Evolutionary conservation across 1,140 invertebrate species (phyloP).

Genomic region (Drosophila athabasca): DNA sequence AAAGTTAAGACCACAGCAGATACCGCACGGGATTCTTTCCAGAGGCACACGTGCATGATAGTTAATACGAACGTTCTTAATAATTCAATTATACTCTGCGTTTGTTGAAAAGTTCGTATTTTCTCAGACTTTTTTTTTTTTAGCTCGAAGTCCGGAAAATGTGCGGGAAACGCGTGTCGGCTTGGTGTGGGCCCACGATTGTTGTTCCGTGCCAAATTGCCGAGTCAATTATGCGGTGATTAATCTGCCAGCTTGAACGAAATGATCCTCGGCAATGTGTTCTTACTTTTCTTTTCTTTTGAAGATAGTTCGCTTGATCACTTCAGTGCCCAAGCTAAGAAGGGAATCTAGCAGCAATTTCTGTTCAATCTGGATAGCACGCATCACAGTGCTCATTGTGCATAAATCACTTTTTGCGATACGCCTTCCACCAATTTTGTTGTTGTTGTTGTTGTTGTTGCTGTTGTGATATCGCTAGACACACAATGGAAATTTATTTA

Average conservation of each 20-base stretch:
- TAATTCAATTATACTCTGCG: constrained; percentile 28
- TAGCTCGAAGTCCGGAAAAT: constrained; percentile 17
- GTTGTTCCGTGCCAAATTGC: constrained; percentile 11
- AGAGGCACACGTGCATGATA: constrained; percentile 38
- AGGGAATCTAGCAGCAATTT: background rate
- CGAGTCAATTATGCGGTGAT: constrained; percentile 7
- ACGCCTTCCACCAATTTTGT: background rate
- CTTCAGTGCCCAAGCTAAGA: background rate
- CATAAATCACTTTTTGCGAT: constrained; percentile 35
- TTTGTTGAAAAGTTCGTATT: constrained; percentile 4
- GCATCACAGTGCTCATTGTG: constrained; percentile 5
- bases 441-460: too few relatives aligned
- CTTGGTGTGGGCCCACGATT: too few relatives aligned
- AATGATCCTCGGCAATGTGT: too few relatives aligned
- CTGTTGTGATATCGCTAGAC: constrained; percentile 16
- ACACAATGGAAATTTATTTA: constrained; percentile 45
- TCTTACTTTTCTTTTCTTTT: too few relatives aligned
- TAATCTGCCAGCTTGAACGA: constrained; percentile 18
- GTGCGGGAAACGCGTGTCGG: constrained; percentile 1
- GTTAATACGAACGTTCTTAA: constrained; percentile 19
- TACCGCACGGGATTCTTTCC: background rate
- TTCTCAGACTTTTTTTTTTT: background rate
- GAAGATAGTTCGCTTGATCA: too few relatives aligned
- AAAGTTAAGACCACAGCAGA: too few relatives aligned
- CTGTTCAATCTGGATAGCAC: background rate